Evolutionary conservation across 2,113 vertebrate species (phyloP).

Genomic region (Phocoena phocoena): DNA sequence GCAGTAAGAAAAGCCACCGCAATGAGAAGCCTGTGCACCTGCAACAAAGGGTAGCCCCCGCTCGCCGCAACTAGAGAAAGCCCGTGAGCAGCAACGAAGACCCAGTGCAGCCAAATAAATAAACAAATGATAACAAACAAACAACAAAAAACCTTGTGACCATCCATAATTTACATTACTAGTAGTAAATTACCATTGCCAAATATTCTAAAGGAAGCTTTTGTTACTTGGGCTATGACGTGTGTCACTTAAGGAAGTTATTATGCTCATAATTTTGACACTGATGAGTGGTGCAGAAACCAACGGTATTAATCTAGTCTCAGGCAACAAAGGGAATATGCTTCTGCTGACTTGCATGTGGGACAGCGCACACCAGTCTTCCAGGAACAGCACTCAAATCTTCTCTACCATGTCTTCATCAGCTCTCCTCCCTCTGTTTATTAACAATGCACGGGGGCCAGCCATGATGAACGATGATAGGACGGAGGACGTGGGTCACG

Average conservation of each 20-base stretch:
- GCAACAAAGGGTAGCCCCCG: no score
- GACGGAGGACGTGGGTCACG: not conserved
- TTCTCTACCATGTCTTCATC: not conserved
- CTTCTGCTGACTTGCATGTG: not conserved
- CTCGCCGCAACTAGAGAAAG: no score
- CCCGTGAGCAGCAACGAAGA: no score
- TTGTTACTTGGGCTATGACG: not conserved
- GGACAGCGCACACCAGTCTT: not conserved
- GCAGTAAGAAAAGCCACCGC: no score
- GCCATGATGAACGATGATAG: not conserved
- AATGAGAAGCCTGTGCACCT: no score
- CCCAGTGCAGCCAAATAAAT: no score
- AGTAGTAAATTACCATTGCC: not conserved
- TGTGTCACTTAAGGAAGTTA: not conserved
- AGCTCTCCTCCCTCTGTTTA: not conserved
- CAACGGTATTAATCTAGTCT: not conserved
- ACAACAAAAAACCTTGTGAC: not conserved
- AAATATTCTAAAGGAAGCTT: not conserved
- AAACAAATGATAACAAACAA: no score
- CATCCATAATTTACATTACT: not conserved
- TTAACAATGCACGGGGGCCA: not conserved
- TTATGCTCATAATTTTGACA: not conserved
- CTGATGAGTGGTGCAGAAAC: not conserved
- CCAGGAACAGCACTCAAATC: not conserved
- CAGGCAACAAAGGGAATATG: not conserved